Evolutionary conservation across 2,113 vertebrate genomes (phyloP), one percentile per base, ranked within the genome.

Genomic region (Nothobranchius kuhntae): DNA sequence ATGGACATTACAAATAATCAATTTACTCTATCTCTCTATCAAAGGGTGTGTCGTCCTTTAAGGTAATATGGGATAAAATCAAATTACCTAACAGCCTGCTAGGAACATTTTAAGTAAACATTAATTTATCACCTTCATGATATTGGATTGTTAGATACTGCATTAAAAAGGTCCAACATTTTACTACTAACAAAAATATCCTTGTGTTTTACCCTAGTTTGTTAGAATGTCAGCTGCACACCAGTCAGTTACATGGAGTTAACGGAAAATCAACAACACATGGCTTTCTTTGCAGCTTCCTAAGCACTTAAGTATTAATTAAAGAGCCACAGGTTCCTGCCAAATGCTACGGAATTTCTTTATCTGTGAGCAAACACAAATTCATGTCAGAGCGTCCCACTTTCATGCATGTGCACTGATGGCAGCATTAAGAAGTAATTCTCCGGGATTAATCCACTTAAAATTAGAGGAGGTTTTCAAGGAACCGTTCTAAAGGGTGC

Each of bases 351-450:
- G 1, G n/a, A 36, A 45, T 74, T 61, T 81, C 68, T 75, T 82
- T 73, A 57, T 77, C 73, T 70, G 35, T 40, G 53, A 76, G 66
- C 65, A 65, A 72, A 72, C 72, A 72, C 68, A 63, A 35, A 44
- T 62, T 68, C 51, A 60, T 55, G 71, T 62, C 71, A 62, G 60
- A 47, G 51, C 69, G 83, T 78, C 80, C 78, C 62, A 79, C 66
- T 82, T 90, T 81, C 62, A 50, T 59, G 72, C 55, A 38, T 71
- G 76, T 72, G 63, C 69, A 75, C 79, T 57, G 72, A 80, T 68
- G 51, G 57, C 68, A 56, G 77, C 73, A 81, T 83, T 81, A 84
- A 68, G 69, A 74, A 55, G 63, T 81, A 68, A 79, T 71, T 84
- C 62, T 75, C 64, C 38, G 53, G 65, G 59, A 50, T 80, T 84